Percentiles rank a stretch among this genome's conserved stretches.
Conservation (phyloP, 2,113 vertebrate genomes). For the Myodes glareolus region DNA sequence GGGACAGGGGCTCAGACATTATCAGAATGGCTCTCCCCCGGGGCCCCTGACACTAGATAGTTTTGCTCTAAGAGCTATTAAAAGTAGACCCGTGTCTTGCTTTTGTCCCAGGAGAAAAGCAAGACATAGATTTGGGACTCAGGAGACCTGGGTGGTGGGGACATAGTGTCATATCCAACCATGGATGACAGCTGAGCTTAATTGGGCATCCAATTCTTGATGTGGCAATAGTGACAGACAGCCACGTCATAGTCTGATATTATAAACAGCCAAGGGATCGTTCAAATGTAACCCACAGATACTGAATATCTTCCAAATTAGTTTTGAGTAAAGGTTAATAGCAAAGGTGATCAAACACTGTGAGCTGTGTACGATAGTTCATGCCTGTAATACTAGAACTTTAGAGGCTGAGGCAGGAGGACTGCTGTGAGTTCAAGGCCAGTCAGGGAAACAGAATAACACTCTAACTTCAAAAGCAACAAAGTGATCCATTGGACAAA, state of each 20-base stretch:
- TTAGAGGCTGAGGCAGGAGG: background rate
- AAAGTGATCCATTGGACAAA: background rate
- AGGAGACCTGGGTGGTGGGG: background rate
- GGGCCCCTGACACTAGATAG: background rate
- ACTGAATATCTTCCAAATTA: background rate
- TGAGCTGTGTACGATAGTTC: background rate
- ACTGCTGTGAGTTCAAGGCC: background rate
- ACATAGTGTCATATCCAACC: background rate
- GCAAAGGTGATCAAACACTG: background rate
- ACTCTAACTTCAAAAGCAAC: background rate
- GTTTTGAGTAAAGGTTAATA: background rate
- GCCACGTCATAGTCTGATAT: background rate
- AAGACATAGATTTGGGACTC: background rate
- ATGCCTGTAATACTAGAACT: background rate
- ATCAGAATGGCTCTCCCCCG: background rate
- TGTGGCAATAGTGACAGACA: no score
- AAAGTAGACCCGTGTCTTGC: background rate
- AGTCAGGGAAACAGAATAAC: background rate
- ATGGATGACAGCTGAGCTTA: background rate
- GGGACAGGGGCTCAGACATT: background rate
- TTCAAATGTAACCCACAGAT: background rate
- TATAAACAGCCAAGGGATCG: background rate
- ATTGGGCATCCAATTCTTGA: background rate
- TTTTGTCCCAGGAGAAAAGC: background rate
- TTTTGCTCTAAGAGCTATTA: constrained; percentile 26